These are phyloP conservation scores for Drosophila littoralis DNA, from an alignment of 1,140 invertebrate genomes.

Conservation along the genomic window DNA sequence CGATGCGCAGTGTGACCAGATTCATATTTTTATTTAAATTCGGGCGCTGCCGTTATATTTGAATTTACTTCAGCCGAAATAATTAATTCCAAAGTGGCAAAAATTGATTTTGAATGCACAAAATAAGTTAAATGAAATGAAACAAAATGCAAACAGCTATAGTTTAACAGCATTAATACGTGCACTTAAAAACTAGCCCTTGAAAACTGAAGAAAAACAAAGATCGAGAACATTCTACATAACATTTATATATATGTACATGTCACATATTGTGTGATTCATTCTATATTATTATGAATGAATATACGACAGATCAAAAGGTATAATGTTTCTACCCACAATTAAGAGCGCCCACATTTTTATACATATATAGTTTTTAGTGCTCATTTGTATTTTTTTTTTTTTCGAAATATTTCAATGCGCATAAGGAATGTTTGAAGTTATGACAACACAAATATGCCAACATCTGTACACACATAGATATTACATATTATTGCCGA, in stretches of 20 bases:
- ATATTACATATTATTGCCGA: slow-evolving; percentile 5
- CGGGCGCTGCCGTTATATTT: background rate
- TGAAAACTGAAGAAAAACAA: background rate
- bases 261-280: slow-evolving; percentile 27
- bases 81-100: background rate
- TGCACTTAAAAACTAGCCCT: too few relatives aligned
- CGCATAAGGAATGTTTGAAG: slow-evolving; percentile 31
- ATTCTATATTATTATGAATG: slow-evolving; percentile 37
- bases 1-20: background rate
- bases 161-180: background rate
- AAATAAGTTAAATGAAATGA: background rate
- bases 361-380: slow-evolving; percentile 4
- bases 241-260: slow-evolving; percentile 1
- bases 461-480: background rate
- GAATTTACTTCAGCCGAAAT: background rate
- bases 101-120: background rate
- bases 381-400: background rate
- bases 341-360: slow-evolving; percentile 22
- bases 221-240: slow-evolving; percentile 8
- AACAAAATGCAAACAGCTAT: background rate
- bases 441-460: slow-evolving; percentile 36
- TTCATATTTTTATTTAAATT: background rate
- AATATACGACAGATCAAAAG: slow-evolving; percentile 8
- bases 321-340: slow-evolving; percentile 12
- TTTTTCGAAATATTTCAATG: slow-evolving; percentile 29